These are phyloP conservation scores for Sebastes steindachneri DNA, from an alignment of 2,797 vertebrate species.

Conservation along the genomic window DNA sequence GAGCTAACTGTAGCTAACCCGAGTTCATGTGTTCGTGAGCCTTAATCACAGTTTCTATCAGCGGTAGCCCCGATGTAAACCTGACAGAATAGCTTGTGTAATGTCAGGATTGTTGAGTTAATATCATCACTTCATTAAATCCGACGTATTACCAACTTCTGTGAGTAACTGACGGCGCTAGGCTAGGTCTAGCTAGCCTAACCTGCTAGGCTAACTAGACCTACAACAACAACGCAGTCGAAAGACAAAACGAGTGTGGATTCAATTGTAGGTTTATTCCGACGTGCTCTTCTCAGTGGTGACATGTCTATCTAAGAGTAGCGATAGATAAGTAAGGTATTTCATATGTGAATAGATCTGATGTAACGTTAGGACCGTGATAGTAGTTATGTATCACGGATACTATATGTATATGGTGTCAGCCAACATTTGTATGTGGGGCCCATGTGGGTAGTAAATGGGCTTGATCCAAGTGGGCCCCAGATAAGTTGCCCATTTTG, in stretches of 20 bases:
- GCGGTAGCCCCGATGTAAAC: rapidly evolving
- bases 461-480: no score
- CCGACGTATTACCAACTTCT: neutral
- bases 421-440: rapidly evolving
- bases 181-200: neutral
- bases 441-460: no score
- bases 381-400: neutral
- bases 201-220: conserved; percentile 22
- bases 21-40: neutral
- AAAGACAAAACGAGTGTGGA: rapidly evolving
- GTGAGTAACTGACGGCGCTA: neutral
- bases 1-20: conserved; percentile 37
- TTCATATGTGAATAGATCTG: neutral
- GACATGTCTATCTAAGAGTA: neutral
- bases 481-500: no score
- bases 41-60: rapidly evolving
- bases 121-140: neutral
- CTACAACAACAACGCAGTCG: neutral
- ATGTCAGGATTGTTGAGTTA: rapidly evolving
- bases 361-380: neutral
- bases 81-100: rapidly evolving
- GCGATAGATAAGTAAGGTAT: neutral
- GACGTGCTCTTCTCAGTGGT: neutral
- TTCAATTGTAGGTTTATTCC: rapidly evolving
- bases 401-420: neutral